These are phyloP conservation scores for Acronicta leporina DNA, from an alignment of 2,888 invertebrate species.

Conservation along the genomic window DNA sequence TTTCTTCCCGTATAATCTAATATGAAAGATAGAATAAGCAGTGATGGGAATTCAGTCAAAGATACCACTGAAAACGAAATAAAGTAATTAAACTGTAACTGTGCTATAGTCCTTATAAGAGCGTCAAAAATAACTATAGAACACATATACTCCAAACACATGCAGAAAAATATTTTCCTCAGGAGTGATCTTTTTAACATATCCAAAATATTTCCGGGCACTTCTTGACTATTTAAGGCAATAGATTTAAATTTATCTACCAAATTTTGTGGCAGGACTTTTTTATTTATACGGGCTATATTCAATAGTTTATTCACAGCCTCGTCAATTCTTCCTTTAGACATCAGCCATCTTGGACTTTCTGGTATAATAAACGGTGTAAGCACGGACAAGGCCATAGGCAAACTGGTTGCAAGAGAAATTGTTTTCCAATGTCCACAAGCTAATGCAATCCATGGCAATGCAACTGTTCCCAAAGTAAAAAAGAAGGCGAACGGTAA, in stretches of 20 bases:
- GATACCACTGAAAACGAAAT: constrained; percentile 76
- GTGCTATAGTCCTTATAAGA: constrained; percentile 72
- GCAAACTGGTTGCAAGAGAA: constrained; percentile 72
- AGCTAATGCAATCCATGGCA: constrained; percentile 77
- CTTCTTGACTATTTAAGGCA: constrained; percentile 35
- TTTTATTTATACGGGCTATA: constrained; percentile 71
- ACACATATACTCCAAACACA: constrained; percentile 71
- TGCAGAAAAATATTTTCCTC: constrained; percentile 67
- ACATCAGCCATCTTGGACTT: constrained; percentile 78
- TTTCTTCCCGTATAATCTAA: constrained; percentile 75
- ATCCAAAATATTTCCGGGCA: constrained; percentile 59
- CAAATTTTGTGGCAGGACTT: constrained; percentile 62
- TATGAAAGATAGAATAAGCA: constrained; percentile 70
- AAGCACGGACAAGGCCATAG: constrained; percentile 68
- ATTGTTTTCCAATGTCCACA: constrained; percentile 75
- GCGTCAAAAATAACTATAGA: constrained; percentile 72
- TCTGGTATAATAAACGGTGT: constrained; percentile 75
- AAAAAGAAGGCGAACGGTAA: constrained; percentile 75
- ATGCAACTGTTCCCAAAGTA: constrained; percentile 57
- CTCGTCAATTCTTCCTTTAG: constrained; percentile 72
- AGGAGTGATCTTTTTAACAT: constrained; percentile 67
- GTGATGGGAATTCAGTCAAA: constrained; percentile 76
- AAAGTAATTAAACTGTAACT: constrained; percentile 75
- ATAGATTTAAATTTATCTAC: constrained; percentile 69
- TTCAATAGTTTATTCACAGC: constrained; percentile 66